Evolutionary conservation across 2,888 invertebrate genomes (phyloP), one percentile per base, ranked within the genome.

Genomic region (Biston betularia): DNA sequence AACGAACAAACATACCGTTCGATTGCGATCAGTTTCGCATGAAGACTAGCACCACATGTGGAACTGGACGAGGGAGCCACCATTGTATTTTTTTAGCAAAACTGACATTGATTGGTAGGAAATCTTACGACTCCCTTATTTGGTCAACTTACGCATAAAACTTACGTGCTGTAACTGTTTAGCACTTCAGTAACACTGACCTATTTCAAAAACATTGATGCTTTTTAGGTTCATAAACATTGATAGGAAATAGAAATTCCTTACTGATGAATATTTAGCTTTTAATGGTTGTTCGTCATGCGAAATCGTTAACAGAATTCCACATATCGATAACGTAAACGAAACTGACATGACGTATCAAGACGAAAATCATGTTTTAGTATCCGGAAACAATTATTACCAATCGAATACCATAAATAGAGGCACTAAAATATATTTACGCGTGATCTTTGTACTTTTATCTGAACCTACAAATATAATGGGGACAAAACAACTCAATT

Each of bases 1-100:
- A 67, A 71, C 63, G 61, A 64, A 68, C 69, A 72, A 65, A 67
- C 69, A 56, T 33, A 50, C 56, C 45, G 58, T 65, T 69, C 71
- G 67, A 70, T 67, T 48, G 53, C 68, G 50, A 59, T 33, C 46
- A 38, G 40, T 59, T 67, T 49, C 55, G 15, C 42, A 35, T 54
- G 55, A 45, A 54, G n/a, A 44, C 24, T 24, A 7, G 12, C 12
- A 42, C n/a, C 54, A 8, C 42, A 44, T 24, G 6, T 8, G 24
- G 7, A 7, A 1, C 11, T 12, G 11, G 12, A n/a, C 8, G 52
- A 4, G 35, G 52, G 24, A 42, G 42, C 54, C 54, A 54, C 42
- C 7, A n/a, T 6, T 8, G 42, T 7, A 44, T n/a, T 40, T 33
- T n/a, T 8, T 6, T 8, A 54, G n/a, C 12, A 54, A 54, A 54